Base-by-base conservation (phyloP, 2,113 vertebrate genomes). In the Dicerorhinus sumatrensis region DNA sequence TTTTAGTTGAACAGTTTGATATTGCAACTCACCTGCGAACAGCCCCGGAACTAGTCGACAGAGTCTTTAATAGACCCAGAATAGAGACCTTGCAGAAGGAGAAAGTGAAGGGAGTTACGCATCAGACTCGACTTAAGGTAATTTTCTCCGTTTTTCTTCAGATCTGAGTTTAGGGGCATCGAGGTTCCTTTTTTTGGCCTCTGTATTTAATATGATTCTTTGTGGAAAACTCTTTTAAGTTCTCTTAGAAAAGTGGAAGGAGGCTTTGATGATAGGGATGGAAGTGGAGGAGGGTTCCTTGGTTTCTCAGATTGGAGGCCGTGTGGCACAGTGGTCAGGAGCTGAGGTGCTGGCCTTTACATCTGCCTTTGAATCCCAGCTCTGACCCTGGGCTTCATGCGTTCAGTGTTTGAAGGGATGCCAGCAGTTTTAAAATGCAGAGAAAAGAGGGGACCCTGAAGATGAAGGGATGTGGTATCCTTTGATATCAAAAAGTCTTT, bases 21-120 rank as follows among this genome's bases (percentile, higher is more conserved):
- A 85, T 99, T 97, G 99, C 99, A 8, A 92, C 97, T 65, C 99
- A 99, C 63, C 99, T 99, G 79, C 98, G 99, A 82, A 99, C 99
- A 0, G 98, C 98, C 12, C 99, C 99, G 0, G 99, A 99, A 97
- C 98, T 99, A 1, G 98, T 99, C 29, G 96, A 98, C 51, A 98
- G 99, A 98, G 99, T 99, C 77, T 99, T 99, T 98, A 99, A 99
- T 97, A 98, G 99, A 91, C 99, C 99, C 0, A 99, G 99, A 31
- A 93, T 99, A 89, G 98, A 99, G 67, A 99, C 99, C 0, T 96
- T 99, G 98, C 98, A 99, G 98, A 99, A 98, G 0, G 99, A 99
- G 89, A 97, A 97, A 14, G 98, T 99, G 97, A 98, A 99, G 94
- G 99, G 99, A 97, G 97, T 98, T 20, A 98, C 98, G 16, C 76